Evolutionary conservation across 2,888 invertebrate species (phyloP).

Genomic region (Psylliodes chrysocephalus): DNA sequence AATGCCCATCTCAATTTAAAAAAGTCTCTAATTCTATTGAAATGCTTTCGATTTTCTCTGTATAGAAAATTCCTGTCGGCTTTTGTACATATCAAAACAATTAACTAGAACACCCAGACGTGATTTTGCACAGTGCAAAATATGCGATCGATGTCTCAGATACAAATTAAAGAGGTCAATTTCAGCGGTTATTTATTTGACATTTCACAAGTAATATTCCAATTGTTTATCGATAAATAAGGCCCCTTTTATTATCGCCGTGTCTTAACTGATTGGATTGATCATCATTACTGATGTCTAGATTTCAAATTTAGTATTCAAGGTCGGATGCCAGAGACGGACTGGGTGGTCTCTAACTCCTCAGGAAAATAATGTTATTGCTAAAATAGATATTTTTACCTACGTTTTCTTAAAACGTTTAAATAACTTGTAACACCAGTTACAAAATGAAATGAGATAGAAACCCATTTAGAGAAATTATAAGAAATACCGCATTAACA

Average conservation of each 20-base stretch:
- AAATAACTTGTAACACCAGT: too few species aligned
- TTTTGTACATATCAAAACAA: neutral
- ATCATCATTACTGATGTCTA: slow-evolving; percentile 25
- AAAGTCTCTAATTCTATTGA: too few species aligned
- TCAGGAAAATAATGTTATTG: too few species aligned
- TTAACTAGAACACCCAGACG: slow-evolving; percentile 1
- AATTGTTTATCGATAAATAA: slow-evolving; percentile 27
- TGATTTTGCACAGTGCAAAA: slow-evolving; percentile 2
- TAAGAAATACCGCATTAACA: too few species aligned
- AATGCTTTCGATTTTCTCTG: too few species aligned
- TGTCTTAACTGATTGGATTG: slow-evolving; percentile 22
- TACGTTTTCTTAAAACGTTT: too few species aligned
- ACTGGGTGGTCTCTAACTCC: neutral
- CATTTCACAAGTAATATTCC: slow-evolving; percentile 25
- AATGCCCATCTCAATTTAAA: too few species aligned
- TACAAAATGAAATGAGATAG: too few species aligned
- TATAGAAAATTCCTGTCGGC: neutral
- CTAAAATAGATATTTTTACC: too few species aligned
- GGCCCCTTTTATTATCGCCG: slow-evolving; percentile 4
- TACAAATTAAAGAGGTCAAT: slow-evolving; percentile 34
- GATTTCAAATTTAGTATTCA: slow-evolving; percentile 31
- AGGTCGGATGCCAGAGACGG: slow-evolving; percentile 10
- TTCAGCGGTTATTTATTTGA: slow-evolving; percentile 27
- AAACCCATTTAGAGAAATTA: too few species aligned
- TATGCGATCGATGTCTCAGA: slow-evolving; percentile 25